Evolutionary conservation across 2,113 vertebrate genomes (phyloP), one percentile per base, ranked within the genome.

Genomic region (Lates calcarifer): DNA sequence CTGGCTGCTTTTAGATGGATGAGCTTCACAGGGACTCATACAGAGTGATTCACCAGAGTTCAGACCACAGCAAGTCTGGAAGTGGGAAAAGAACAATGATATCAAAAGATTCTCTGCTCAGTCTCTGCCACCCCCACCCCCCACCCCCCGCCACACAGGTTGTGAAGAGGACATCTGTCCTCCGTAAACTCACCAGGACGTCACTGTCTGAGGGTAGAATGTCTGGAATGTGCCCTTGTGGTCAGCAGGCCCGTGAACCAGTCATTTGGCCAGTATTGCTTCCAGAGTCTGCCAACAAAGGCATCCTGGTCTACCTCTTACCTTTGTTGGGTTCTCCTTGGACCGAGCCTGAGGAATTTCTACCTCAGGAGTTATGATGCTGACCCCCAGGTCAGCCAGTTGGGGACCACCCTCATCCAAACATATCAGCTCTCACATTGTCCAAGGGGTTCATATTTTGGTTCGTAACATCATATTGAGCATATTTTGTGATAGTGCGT

Each of bases 391-490:
- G 86, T 87, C 83, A 61, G 55, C 81, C 82, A 81, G 87, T 85
- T 76, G 81, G 74, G 84, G 89, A 94, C 88, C 90, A 93, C 87
- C 90, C 81, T 87, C 68, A 11, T 89, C 83, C 86, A 88, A 91
- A 87, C 87, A 82, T 87, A 91, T 91, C 90, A 84, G 43, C 78
- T 90, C 80, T 90, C 89, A 91, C 83, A 56, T 87, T 88, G 87
- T 83, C 79, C 62, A 7, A 72, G 29, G 55, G 57, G 62, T 87
- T 90, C 75, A 84, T 89, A 74, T 89, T 92, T 87, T 79, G 84
- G 67, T 90, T 93, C n/a, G 61, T 82, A 85, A 91, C 76, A 83
- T 87, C 87, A 86, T 86, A 91, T 86, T 84, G 81, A 88, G 86
- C 58, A 61, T 63, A 87, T 90, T 90, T 78, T 73, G 74, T 67